These are phyloP conservation scores for Polymixis flavicincta DNA, from an alignment of 2,888 invertebrate genomes.

Conservation along the genomic window DNA sequence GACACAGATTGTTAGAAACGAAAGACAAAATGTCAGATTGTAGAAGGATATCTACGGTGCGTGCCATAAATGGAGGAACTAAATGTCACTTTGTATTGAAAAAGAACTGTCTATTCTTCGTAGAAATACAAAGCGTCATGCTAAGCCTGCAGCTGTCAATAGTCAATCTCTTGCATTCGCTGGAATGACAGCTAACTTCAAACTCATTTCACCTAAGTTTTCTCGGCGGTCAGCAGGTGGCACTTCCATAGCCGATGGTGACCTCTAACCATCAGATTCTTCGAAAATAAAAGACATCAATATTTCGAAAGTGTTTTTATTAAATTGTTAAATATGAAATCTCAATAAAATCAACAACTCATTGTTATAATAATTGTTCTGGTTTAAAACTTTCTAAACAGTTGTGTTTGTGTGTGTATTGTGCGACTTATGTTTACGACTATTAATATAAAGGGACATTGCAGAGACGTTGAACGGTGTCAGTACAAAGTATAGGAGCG, in stretches of 20 bases:
- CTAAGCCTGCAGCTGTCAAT: too few relatives aligned
- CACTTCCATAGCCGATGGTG: neutral
- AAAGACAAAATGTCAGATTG: too few relatives aligned
- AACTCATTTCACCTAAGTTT: too few relatives aligned
- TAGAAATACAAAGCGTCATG: too few relatives aligned
- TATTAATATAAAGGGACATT: slow-evolving; percentile 33
- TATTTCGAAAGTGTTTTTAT: slow-evolving; percentile 62
- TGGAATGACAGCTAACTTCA: too few relatives aligned
- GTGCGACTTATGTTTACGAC: slow-evolving; percentile 52
- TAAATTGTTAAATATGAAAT: slow-evolving; percentile 62
- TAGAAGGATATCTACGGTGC: too few relatives aligned
- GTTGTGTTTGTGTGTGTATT: slow-evolving; percentile 48
- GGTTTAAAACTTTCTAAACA: slow-evolving; percentile 27
- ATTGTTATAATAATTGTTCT: slow-evolving; percentile 35
- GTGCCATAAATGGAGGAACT: too few relatives aligned
- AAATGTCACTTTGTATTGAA: too few relatives aligned
- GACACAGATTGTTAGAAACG: too few relatives aligned
- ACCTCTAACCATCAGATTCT: neutral
- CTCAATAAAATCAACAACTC: slow-evolving; percentile 43
- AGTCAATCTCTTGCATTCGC: too few relatives aligned
- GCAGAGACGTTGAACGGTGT: slow-evolving; percentile 32
- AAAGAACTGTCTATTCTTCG: too few relatives aligned
- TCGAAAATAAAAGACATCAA: slow-evolving; percentile 24
- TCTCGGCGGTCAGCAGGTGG: too few relatives aligned
- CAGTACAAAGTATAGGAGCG: neutral